Evolutionary conservation across 2,797 vertebrate genomes (phyloP), one percentile per base, ranked within the genome.

Genomic region (Pempheris klunzingeri): DNA sequence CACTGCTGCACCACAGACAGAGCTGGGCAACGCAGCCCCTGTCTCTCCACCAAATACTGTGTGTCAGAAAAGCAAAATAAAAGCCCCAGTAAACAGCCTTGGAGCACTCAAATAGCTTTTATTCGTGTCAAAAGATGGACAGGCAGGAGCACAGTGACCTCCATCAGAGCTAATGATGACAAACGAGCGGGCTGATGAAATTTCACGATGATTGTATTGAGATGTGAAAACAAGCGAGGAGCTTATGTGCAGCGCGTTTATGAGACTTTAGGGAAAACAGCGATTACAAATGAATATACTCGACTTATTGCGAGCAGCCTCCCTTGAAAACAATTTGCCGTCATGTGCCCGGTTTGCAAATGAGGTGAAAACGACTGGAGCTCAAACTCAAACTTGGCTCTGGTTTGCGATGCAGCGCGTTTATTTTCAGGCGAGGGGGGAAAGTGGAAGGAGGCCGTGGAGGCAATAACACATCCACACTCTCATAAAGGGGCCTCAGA

Each of bases 141-240:
- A 80, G 78, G 87, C 52, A 49, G 75, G 44, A 72, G 70, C 64
- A 7, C 72, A 68, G 74, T 73, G 59, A 81, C 73, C 79, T 82
- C 83, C 74, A 69, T 88, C 82, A 59, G 32, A 10, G 30, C 83
- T 89, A 90, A 89, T 77, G 84, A 87, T 90, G 90, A 90, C 83
- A 87, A 92, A 92, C n/a, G 84, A 90, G 82, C 38, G 12, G n/a
- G 62, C 72, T 85, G 86, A 89, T 89, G 82, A 84, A 81, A 87
- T 85, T 84, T 87, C 74, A 65, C 32, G 34, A 87, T 5, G 76
- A 78, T 53, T 30, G 13, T 36, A 78, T 74, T 74, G 84, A 84
- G 84, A 89, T 70, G 74, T 72, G 84, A 77, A 86, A 90, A 85
- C 81, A 78, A 81, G 66, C 71, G 50, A 43, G 64, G 70, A 66